These are phyloP conservation scores for Exephanes ischioxanthus DNA, from an alignment of 2,888 invertebrate species.

Conservation along the genomic window DNA sequence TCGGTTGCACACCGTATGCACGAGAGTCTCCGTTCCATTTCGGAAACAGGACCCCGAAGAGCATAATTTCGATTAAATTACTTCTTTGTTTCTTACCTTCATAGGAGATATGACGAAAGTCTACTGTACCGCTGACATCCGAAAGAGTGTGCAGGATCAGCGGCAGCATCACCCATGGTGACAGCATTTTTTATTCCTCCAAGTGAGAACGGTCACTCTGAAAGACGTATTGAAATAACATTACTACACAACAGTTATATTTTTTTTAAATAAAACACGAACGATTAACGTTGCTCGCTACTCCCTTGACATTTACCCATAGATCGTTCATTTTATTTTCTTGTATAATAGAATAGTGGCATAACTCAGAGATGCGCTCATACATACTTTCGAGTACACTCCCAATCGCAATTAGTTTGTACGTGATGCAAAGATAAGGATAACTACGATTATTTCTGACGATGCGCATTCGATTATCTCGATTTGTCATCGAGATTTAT, in stretches of 20 bases:
- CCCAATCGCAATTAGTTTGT: slow-evolving; percentile 58
- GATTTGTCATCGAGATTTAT: slow-evolving; percentile 55
- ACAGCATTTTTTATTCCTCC: slow-evolving; percentile 65
- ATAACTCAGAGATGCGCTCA: slow-evolving; percentile 33
- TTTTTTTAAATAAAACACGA: neutral
- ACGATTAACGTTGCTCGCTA: neutral
- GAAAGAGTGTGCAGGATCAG: slow-evolving; percentile 70
- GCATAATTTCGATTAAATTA: neutral
- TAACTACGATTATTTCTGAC: slow-evolving; percentile 4
- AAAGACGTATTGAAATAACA: slow-evolving; percentile 24
- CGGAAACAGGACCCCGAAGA: slow-evolving; percentile 67
- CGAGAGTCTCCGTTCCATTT: slow-evolving; percentile 38
- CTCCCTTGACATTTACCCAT: slow-evolving; percentile 58
- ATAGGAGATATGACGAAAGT: slow-evolving; percentile 82
- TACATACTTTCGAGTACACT: slow-evolving; percentile 16
- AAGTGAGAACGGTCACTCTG: slow-evolving; percentile 36
- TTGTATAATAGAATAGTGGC: neutral
- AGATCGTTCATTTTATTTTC: slow-evolving; percentile 39
- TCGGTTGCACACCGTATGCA: neutral
- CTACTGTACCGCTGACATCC: slow-evolving; percentile 71
- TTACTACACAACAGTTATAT: neutral
- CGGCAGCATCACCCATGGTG: slow-evolving; percentile 65
- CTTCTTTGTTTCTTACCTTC: slow-evolving; percentile 76
- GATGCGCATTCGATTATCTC: neutral
- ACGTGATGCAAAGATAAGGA: slow-evolving; percentile 50